phyloP scores from a whole-genome alignment of 1,140 invertebrate genomes.

The Lepidotrigona ventralis region DNA sequence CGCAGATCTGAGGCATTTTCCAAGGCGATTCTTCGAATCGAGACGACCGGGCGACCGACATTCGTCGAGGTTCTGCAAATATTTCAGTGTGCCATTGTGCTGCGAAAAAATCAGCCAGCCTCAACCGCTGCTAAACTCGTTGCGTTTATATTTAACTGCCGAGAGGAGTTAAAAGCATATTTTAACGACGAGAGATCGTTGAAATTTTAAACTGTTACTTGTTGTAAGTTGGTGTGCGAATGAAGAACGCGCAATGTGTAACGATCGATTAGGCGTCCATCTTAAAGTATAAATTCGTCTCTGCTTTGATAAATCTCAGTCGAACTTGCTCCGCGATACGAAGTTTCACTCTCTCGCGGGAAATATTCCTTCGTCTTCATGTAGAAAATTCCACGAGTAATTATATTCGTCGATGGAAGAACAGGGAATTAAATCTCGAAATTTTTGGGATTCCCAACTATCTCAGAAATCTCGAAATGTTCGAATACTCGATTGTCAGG shows the following conservation, averaged over 20 bases:
- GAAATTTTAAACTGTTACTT: no score
- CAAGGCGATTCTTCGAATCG: not conserved
- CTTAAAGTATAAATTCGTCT: no score
- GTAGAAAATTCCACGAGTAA: not conserved
- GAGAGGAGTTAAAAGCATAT: no score
- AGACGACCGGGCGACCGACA: constrained; percentile 51
- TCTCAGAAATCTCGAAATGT: no score
- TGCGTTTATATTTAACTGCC: not conserved
- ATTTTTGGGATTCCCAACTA: no score
- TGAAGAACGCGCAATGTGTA: no score
- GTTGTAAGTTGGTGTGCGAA: no score
- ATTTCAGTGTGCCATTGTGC: not conserved
- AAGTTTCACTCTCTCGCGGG: not conserved
- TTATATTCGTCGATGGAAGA: not conserved
- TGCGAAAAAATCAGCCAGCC: not conserved
- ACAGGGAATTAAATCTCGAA: not conserved
- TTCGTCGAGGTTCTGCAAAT: constrained; percentile 4
- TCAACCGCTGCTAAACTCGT: not conserved
- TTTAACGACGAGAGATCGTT: no score
- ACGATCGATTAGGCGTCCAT: no score
- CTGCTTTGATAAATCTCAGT: no score
- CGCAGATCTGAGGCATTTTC: constrained; percentile 6
- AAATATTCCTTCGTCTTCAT: not conserved
- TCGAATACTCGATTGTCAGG: no score
- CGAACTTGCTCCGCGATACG: no score